phyloP scores from a whole-genome alignment of 2,888 invertebrate species.

The Leptogaster cylindrica region DNA sequence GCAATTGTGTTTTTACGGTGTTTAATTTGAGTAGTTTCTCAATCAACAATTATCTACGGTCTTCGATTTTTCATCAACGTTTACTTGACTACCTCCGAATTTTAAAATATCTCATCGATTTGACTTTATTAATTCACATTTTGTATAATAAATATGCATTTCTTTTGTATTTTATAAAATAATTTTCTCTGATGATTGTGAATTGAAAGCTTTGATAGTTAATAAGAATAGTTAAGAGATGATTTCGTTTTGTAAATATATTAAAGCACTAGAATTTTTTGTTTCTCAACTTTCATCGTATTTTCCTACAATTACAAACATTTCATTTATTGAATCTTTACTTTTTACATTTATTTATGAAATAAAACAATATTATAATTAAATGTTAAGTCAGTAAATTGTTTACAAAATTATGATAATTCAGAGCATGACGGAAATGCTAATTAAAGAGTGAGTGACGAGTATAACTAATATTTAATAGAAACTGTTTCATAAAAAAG shows the following conservation, averaged over 20 bases:
- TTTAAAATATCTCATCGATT: slow-evolving; percentile 4
- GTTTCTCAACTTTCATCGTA: slow-evolving; percentile 3
- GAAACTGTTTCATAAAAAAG: no score
- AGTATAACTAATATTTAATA: no score
- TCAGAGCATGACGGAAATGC: no score
- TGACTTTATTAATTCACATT: slow-evolving; percentile 9
- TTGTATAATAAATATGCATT: slow-evolving; percentile 19
- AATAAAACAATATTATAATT: no score
- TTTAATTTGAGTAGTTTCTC: not conserved
- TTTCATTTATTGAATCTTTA: no score
- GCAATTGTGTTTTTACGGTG: slow-evolving; percentile 6
- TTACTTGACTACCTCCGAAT: no score
- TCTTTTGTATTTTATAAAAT: slow-evolving; percentile 31
- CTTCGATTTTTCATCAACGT: no score
- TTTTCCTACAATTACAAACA: slow-evolving; percentile 6
- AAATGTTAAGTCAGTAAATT: no score
- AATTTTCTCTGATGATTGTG: slow-evolving; percentile 27
- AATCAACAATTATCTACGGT: not conserved
- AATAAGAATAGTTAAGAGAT: slow-evolving; percentile 21
- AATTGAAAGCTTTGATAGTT: slow-evolving; percentile 30
- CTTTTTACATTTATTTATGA: no score
- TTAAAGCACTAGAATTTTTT: slow-evolving; percentile 33
- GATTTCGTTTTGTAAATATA: slow-evolving; percentile 34
- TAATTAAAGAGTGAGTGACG: no score
- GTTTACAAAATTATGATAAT: no score